These are phyloP conservation scores for Lamproptera curius DNA, from an alignment of 2,888 invertebrate genomes.

Conservation along the genomic window DNA sequence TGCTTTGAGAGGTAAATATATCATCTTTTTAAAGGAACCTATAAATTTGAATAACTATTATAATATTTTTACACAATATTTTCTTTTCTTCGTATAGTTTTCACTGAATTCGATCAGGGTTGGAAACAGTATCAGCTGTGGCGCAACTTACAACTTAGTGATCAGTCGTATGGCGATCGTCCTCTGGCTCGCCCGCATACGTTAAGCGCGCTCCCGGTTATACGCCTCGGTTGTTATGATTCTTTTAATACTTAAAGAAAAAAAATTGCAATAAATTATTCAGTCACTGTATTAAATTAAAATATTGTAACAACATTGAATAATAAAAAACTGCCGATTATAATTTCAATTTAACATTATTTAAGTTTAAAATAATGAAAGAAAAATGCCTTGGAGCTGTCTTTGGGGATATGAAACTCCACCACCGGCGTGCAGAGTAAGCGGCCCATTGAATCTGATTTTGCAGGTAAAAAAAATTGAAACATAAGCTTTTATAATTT, in stretches of 20 bases:
- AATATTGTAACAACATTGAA: no score
- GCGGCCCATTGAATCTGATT: conserved; percentile 58
- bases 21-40: conserved; percentile 15
- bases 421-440: conserved; percentile 62
- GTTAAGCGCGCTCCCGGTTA: conserved; percentile 13
- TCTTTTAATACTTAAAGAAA: no score
- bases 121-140: conserved; percentile 40
- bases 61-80: conserved; percentile 4
- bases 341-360: no score
- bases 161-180: conserved; percentile 49
- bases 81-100: no score
- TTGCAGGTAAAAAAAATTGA: conserved; percentile 52
- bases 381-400: conserved; percentile 72
- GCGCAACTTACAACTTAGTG: conserved; percentile 25
- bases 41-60: no score
- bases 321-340: conserved; percentile 3
- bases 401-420: conserved; percentile 70
- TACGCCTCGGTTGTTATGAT: no score
- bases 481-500: no score
- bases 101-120: conserved; percentile 25
- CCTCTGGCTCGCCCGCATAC: conserved; percentile 40
- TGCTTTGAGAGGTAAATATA: conserved; percentile 7
- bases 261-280: no score
- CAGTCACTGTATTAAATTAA: no score
- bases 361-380: conserved; percentile 35